Percentiles rank a stretch among this genome's conserved stretches.
These are phyloP conservation scores for Meriones unguiculatus DNA, from an alignment of 2,113 vertebrate genomes.

Conservation along the genomic window DNA sequence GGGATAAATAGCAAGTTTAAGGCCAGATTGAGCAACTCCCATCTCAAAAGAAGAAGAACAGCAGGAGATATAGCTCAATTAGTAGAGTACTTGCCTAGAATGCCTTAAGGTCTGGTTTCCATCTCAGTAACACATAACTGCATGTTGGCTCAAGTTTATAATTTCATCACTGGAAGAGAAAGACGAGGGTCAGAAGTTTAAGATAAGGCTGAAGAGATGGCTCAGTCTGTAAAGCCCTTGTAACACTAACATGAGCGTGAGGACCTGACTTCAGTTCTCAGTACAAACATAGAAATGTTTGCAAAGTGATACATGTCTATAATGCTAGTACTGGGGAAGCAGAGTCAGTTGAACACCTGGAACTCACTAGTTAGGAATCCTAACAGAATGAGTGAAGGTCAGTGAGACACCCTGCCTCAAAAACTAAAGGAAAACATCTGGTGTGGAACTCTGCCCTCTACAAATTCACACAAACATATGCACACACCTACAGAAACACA, in stretches of 20 bases:
- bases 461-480: background rate
- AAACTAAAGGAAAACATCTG: background rate
- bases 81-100: no score
- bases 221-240: no score
- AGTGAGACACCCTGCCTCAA: background rate
- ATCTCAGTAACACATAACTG: background rate
- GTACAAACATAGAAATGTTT: no score
- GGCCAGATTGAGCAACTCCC: background rate
- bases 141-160: background rate
- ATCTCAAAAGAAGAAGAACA: background rate
- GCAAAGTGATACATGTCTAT: no score
- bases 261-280: no score
- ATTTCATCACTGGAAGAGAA: background rate
- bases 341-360: no score
- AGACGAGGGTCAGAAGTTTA: background rate
- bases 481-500: background rate
- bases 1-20: background rate
- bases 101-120: no score
- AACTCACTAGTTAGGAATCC: no score
- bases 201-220: background rate
- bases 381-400: background rate
- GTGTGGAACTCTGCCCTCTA: background rate
- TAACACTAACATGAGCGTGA: no score
- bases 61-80: no score
- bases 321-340: no score